phyloP scores from a whole-genome alignment of 2,888 invertebrate species.

The Chloroclysta siterata region DNA sequence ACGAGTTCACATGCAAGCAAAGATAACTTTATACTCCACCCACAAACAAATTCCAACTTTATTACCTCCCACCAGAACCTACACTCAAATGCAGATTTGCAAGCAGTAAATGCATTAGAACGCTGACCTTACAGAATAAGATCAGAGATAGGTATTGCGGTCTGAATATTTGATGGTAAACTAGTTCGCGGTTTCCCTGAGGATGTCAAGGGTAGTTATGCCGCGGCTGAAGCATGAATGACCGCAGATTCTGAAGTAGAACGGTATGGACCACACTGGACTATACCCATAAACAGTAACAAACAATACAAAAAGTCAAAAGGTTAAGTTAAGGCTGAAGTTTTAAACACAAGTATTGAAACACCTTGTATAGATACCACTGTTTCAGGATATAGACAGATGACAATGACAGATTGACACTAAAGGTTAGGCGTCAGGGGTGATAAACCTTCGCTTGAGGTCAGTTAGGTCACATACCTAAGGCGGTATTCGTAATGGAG shows the following conservation, averaged over 20 bases:
- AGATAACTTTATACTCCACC: neutral
- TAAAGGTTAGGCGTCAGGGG: neutral
- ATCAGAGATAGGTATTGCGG: conserved; percentile 16
- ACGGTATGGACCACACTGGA: neutral
- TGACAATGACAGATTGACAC: neutral
- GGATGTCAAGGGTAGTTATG: conserved; percentile 19
- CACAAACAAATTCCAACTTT: conserved; percentile 15
- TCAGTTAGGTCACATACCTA: neutral
- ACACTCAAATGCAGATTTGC: conserved; percentile 10
- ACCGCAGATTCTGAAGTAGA: conserved; percentile 8
- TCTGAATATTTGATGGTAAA: conserved; percentile 24
- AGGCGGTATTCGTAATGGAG: neutral
- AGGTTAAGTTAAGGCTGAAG: no score
- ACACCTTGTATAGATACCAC: neutral
- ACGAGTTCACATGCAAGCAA: neutral
- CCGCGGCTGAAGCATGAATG: conserved; percentile 8
- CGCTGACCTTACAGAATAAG: conserved; percentile 17
- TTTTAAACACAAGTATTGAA: no score
- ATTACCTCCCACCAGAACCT: conserved; percentile 2
- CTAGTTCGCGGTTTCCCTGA: conserved; percentile 21
- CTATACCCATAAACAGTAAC: no score
- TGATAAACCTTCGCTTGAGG: neutral
- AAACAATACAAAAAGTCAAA: no score
- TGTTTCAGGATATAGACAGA: neutral
- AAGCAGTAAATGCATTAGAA: conserved; percentile 22